Conservation (phyloP, 2,797 vertebrate genomes). For the Avahi laniger region DNA sequence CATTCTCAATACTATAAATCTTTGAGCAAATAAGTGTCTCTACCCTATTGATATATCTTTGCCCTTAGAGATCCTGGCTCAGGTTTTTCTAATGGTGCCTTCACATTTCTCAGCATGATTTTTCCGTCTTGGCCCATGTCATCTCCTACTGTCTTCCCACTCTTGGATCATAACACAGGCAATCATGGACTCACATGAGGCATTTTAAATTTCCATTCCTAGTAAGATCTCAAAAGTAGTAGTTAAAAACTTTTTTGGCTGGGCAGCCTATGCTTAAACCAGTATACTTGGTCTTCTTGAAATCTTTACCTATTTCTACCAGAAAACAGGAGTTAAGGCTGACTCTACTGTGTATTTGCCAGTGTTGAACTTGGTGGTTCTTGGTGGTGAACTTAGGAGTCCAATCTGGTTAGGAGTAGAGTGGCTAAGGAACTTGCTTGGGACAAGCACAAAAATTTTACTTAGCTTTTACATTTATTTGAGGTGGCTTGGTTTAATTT, state of each 20-base stretch:
- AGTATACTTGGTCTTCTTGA: neutral
- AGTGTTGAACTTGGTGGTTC: neutral
- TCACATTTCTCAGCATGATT: neutral
- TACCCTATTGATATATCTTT: neutral
- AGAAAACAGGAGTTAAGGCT: neutral
- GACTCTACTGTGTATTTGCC: neutral
- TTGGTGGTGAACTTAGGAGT: neutral
- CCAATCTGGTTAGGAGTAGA: neutral
- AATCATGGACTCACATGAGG: neutral
- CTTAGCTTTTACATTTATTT: neutral
- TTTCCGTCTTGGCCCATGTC: neutral
- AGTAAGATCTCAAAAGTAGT: neutral
- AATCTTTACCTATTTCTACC: neutral
- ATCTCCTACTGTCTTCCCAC: neutral
- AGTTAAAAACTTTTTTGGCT: neutral
- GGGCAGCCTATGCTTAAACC: neutral
- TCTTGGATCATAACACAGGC: neutral
- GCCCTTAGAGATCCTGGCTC: neutral
- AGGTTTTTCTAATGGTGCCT: conserved; percentile 10
- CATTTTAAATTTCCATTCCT: neutral
- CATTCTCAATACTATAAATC: neutral
- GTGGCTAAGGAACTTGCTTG: neutral
- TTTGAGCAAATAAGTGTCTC: neutral
- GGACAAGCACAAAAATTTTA: neutral
- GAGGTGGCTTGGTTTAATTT: neutral